Evolutionary conservation across 2,888 invertebrate species (phyloP).

Genomic region (Pandemis corylana): DNA sequence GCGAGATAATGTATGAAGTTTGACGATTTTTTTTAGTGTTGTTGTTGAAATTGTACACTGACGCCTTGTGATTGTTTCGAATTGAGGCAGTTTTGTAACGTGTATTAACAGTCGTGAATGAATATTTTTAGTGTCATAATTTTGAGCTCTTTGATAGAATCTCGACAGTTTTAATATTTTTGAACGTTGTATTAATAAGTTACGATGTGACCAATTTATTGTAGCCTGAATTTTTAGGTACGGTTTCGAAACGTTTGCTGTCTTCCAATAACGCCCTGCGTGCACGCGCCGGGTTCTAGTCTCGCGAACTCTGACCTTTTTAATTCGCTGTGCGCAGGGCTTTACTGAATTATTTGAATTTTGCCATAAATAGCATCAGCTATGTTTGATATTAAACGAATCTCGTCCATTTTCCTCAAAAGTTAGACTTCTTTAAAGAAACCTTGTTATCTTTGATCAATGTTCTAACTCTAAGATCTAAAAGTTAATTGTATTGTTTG

Average conservation of each 20-base stretch:
- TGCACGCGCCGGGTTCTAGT: background rate
- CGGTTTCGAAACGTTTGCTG: constrained; percentile 44
- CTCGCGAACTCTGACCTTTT: background rate
- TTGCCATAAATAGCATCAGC: background rate
- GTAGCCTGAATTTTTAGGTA: constrained; percentile 43
- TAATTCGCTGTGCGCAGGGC: constrained; percentile 7
- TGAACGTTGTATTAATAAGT: constrained; percentile 13
- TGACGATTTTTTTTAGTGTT: background rate
- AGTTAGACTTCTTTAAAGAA: background rate
- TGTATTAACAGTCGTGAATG: background rate
- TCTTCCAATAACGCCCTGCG: constrained; percentile 49
- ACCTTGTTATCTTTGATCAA: background rate
- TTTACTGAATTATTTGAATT: background rate
- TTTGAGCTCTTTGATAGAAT: constrained; percentile 1
- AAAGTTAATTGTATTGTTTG: background rate
- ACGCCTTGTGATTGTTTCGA: background rate
- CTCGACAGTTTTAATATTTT: background rate
- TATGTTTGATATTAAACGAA: background rate
- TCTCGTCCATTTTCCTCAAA: background rate
- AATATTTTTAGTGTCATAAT: constrained; percentile 3
- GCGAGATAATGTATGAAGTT: background rate
- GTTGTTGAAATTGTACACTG: background rate
- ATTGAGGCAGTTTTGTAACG: background rate
- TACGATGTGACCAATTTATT: constrained; percentile 57
- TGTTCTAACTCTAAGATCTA: background rate